Conservation (phyloP, 92 coral and sea anemone genomes). For the Chrysogorgia sp. region DNA sequence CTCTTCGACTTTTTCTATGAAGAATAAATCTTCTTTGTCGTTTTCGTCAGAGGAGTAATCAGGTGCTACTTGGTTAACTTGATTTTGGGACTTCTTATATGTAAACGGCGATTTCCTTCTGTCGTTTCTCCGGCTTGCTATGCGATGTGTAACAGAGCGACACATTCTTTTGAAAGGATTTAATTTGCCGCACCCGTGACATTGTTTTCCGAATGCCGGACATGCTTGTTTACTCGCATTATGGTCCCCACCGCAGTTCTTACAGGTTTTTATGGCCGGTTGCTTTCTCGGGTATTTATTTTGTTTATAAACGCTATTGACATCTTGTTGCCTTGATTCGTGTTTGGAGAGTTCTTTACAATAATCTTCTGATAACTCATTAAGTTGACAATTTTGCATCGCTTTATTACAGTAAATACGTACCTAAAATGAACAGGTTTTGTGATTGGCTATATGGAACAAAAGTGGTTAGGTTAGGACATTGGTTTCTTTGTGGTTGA, state of each 20-base stretch:
- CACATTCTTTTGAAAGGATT: slow-evolving; percentile 47
- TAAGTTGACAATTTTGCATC: no score
- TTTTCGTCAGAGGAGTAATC: slow-evolving; percentile 12
- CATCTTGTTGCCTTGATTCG: no score
- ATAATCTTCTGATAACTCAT: no score
- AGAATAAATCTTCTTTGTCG: slow-evolving; percentile 25
- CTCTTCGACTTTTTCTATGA: slow-evolving; percentile 25
- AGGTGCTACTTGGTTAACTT: slow-evolving; percentile 25
- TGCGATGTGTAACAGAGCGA: slow-evolving; percentile 32
- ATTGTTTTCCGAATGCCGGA: slow-evolving; percentile 47
- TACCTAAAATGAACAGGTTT: no score
- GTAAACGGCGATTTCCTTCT: neutral
- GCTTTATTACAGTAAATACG: no score
- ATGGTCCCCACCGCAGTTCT: slow-evolving; percentile 41
- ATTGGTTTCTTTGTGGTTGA: no score
- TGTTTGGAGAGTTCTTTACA: no score
- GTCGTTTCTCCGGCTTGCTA: slow-evolving; percentile 1
- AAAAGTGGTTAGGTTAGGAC: no score
- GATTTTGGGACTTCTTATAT: slow-evolving; percentile 17
- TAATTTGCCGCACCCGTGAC: no score
- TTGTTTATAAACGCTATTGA: no score
- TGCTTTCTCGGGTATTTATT: slow-evolving; percentile 4
- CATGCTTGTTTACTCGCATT: slow-evolving; percentile 36
- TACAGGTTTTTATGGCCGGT: slow-evolving; percentile 35
- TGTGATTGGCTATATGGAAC: no score